Evolutionary conservation across 2,113 vertebrate genomes (phyloP).

Genomic region (Gavialis gangeticus): DNA sequence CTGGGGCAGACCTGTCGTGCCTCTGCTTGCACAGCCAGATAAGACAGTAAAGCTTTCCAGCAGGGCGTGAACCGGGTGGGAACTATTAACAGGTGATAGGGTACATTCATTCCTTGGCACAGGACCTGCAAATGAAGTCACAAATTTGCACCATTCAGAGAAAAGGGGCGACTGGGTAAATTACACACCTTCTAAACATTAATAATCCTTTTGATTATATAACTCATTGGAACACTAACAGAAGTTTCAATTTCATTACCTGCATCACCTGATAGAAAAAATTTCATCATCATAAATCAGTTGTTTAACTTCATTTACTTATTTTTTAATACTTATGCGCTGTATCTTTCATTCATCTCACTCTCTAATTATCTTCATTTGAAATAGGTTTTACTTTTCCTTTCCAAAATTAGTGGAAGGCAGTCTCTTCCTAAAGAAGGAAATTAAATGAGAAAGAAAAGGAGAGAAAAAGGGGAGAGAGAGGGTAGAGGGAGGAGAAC

Average conservation of each 20-base stretch:
- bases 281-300: not conserved
- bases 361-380: not conserved
- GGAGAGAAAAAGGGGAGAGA: not conserved
- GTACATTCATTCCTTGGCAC: slow-evolving; percentile 83
- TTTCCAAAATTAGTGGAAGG: not conserved
- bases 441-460: not conserved
- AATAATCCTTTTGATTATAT: not conserved
- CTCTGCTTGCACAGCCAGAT: slow-evolving; percentile 93
- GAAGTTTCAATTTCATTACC: not conserved
- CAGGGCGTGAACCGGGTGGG: slow-evolving; percentile 91
- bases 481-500: not conserved
- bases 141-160: not conserved
- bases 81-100: slow-evolving; percentile 85
- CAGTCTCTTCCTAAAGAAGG: not conserved
- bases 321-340: not conserved
- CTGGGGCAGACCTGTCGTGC: slow-evolving; percentile 84
- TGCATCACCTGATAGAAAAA: not conserved
- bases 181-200: not conserved
- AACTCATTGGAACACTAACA: not conserved
- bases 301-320: not conserved
- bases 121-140: slow-evolving; percentile 80
- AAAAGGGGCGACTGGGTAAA: not conserved
- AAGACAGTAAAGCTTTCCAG: slow-evolving; percentile 89
- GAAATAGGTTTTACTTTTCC: not conserved
- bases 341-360: not conserved